A percentile compares a stretch with the other conserved stretches of the same genome.
These are phyloP conservation scores for Hypotaenidia okinawae DNA, from an alignment of 2,797 vertebrate genomes.

Conservation along the genomic window DNA sequence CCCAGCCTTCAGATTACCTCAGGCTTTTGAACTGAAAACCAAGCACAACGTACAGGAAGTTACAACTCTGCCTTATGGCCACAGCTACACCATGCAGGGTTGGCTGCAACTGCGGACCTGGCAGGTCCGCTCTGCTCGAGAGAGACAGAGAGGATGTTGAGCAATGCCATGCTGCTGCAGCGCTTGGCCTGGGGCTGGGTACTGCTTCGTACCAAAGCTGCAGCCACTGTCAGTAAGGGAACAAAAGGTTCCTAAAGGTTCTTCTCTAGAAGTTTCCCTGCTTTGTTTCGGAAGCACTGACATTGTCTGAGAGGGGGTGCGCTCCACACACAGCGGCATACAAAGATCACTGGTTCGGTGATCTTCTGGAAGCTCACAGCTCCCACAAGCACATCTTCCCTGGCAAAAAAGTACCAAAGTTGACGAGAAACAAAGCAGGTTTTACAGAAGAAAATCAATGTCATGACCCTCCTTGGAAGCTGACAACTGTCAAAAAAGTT, in stretches of 20 bases:
- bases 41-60: not conserved
- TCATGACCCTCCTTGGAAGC: not conserved
- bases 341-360: rapidly evolving
- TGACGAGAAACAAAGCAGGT: not conserved
- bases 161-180: not conserved
- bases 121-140: not conserved
- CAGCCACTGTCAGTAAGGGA: rapidly evolving
- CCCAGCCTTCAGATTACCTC: not conserved
- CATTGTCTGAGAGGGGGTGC: rapidly evolving
- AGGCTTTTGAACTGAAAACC: not conserved
- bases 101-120: not conserved
- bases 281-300: not conserved
- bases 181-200: not conserved
- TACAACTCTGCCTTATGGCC: not conserved
- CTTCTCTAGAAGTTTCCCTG: not conserved
- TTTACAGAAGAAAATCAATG: not conserved
- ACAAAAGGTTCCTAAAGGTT: not conserved
- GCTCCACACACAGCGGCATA: rapidly evolving
- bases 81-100: rapidly evolving
- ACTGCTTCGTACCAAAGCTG: not conserved
- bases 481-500: not conserved
- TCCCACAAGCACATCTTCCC: not conserved
- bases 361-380: rapidly evolving
- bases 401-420: not conserved
- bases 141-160: not conserved